Evolutionary conservation across 2,888 invertebrate species (phyloP), one percentile per base, ranked within the genome.

Genomic region (Mesochorus sp.): DNA sequence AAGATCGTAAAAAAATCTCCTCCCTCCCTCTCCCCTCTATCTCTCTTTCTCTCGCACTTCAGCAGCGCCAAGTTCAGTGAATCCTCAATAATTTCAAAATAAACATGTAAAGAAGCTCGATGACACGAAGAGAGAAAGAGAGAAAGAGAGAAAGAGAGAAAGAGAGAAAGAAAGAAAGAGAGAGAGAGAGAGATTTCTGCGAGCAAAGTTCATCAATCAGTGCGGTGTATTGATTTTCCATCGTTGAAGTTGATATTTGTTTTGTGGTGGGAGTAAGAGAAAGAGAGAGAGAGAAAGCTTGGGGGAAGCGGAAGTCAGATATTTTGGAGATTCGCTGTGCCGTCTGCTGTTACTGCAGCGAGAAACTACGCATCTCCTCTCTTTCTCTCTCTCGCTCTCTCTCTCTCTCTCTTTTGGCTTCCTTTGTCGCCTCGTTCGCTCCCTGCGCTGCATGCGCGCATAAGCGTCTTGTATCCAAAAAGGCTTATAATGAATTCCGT

Each of bases 171-270:
- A 42, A 42, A 3, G n/a, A 1, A 14, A n/a, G 0, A 3, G n/a
- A 5, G n/a, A n/a, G n/a, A n/a, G 37, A 44, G 26, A 14, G 28
- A 19, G 57, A 73, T 66, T 78, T 61, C 59, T 66, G 51, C 61
- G 53, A 67, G 70, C 39, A 71, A 76, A 79, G 71, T 79, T 71
- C 79, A 71, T 79, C 70, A 79, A 75, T 79, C 79, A 74, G 71
- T 61, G 66, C 14, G 17, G 19, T 75, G 79, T 79, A 79, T 79
- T 79, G 79, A 79, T 79, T 79, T 79, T 79, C 66, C 79, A 79
- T 79, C 66, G 75, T 66, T 79, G 71, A 79, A 79, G 71, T 74
- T 79, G 71, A 79, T 79, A 71, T 71, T 53, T 74, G 37, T 74
- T 53, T 61, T 61, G 66, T 21, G 53, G 71, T 53, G 49, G 31